Percentiles rank a stretch among this genome's conserved stretches.
Conservation (phyloP, 2,888 invertebrate genomes). For the Stramonita haemastoma region DNA sequence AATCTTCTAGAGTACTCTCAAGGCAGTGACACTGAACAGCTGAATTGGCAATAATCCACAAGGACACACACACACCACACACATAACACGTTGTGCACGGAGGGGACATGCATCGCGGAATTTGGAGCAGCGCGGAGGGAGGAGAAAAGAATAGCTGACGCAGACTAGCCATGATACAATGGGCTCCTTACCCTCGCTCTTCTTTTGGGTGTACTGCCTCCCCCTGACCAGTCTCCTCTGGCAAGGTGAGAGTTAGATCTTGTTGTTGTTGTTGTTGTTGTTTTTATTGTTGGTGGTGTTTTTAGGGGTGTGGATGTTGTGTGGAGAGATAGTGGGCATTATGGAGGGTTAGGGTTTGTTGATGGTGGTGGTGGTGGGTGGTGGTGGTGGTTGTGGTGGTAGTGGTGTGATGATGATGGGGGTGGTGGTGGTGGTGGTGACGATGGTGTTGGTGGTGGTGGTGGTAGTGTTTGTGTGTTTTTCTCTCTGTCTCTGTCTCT, state of each 20-base stretch:
- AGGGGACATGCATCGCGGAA: neutral
- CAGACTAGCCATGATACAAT: constrained; percentile 30
- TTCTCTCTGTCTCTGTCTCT: constrained; percentile 4
- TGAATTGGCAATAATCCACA: too few relatives aligned
- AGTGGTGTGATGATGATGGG: too few relatives aligned
- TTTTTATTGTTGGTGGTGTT: neutral
- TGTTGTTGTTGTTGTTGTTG: neutral
- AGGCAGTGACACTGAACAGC: too few relatives aligned
- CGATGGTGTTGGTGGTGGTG: neutral
- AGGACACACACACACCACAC: neutral
- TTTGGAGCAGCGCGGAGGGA: neutral
- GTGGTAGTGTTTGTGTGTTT: neutral
- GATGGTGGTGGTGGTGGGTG: too few relatives aligned
- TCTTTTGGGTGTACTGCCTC: constrained; percentile 35
- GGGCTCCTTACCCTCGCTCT: constrained; percentile 32
- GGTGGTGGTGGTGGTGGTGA: too few relatives aligned
- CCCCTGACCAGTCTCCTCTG: neutral
- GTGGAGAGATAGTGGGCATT: neutral
- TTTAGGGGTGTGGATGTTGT: too few relatives aligned
- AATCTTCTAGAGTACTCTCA: too few relatives aligned
- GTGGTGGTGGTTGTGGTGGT: too few relatives aligned
- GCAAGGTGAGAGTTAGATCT: neutral
- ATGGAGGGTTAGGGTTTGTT: too few relatives aligned
- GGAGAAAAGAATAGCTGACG: neutral
- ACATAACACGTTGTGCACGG: too few relatives aligned